These are phyloP conservation scores for Druon quercuslanigerum DNA, from an alignment of 1,140 invertebrate species.

Conservation along the genomic window DNA sequence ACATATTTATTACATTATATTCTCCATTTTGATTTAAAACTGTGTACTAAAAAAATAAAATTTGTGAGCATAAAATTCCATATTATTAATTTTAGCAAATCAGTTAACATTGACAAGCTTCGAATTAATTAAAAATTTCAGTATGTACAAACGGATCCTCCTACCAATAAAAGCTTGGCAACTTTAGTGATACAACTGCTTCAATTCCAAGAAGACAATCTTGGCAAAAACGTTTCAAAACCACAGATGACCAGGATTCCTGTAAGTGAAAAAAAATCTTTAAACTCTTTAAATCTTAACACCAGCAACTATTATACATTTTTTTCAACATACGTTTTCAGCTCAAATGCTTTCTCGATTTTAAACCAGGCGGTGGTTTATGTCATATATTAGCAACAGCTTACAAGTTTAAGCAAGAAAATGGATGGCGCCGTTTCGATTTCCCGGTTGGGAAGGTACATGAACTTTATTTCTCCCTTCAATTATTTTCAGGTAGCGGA, in stretches of 20 bases:
- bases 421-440: slow-evolving; percentile 95
- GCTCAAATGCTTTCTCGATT: slow-evolving; percentile 96
- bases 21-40: background rate
- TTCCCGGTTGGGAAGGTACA: slow-evolving; percentile 88
- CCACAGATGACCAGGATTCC: slow-evolving; percentile 89
- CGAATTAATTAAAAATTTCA: slow-evolving; percentile 69
- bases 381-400: slow-evolving; percentile 95
- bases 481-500: background rate
- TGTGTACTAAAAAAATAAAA: too few species aligned
- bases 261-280: slow-evolving; percentile 77
- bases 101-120: background rate
- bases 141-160: slow-evolving; percentile 93
- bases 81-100: too few species aligned
- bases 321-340: slow-evolving; percentile 72
- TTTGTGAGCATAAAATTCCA: too few species aligned
- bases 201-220: slow-evolving; percentile 97
- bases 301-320: slow-evolving; percentile 30
- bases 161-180: slow-evolving; percentile 93
- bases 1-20: background rate
- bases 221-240: slow-evolving; percentile 94
- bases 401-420: slow-evolving; percentile 96
- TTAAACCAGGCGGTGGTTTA: slow-evolving; percentile 93
- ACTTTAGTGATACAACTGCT: slow-evolving; percentile 90
- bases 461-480: slow-evolving; percentile 10
- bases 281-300: slow-evolving; percentile 30